Evolutionary conservation across 2,888 invertebrate genomes (phyloP).

Genomic region (Horisme vitalbata): DNA sequence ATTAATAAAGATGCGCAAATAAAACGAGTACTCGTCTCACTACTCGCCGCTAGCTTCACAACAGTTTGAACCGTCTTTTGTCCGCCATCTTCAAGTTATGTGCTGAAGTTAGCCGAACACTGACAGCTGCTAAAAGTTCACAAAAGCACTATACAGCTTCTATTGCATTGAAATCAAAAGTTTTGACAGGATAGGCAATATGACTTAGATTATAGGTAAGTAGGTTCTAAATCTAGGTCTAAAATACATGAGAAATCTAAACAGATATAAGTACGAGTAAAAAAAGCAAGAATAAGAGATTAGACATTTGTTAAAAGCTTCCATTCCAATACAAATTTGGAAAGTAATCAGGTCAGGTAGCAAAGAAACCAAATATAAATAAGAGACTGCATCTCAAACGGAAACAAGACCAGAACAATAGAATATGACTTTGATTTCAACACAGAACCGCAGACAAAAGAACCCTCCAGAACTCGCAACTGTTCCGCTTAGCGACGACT

Average conservation of each 20-base stretch:
- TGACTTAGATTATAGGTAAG: background rate
- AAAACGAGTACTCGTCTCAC: slow-evolving; percentile 75
- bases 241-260: too few relatives aligned
- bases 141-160: slow-evolving; percentile 15
- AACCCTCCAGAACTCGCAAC: slow-evolving; percentile 15
- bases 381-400: too few relatives aligned
- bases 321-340: too few relatives aligned
- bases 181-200: background rate
- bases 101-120: slow-evolving; percentile 1
- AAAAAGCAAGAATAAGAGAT: too few relatives aligned
- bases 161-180: slow-evolving; percentile 17
- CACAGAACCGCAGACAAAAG: slow-evolving; percentile 16
- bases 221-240: background rate
- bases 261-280: too few relatives aligned
- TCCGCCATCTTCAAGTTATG: slow-evolving; percentile 32
- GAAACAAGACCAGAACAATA: too few relatives aligned
- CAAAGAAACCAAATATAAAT: too few relatives aligned
- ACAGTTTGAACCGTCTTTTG: slow-evolving; percentile 30
- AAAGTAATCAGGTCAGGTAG: too few relatives aligned
- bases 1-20: slow-evolving; percentile 69
- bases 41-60: slow-evolving; percentile 56
- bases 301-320: too few relatives aligned
- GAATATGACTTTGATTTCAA: slow-evolving; percentile 14
- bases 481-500: slow-evolving; percentile 62
- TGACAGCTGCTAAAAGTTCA: slow-evolving; percentile 8